Evolutionary conservation across 2,888 invertebrate species (phyloP).

Genomic region (Tiphia femorata): DNA sequence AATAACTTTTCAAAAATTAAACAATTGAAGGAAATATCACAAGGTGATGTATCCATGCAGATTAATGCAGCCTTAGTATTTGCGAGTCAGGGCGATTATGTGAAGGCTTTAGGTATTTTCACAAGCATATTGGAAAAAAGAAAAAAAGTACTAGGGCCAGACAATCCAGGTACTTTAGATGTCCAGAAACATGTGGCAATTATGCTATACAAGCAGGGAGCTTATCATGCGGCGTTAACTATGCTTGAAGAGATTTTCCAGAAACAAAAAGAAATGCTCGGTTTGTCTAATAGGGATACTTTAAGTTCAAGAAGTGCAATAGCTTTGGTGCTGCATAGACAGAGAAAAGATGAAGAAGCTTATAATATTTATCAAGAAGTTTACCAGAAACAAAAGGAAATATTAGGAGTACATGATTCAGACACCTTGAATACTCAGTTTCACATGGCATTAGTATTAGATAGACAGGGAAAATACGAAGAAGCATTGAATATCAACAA

Average conservation of each 20-base stretch:
- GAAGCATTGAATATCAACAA: conserved; percentile 14
- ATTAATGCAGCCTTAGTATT: conserved; percentile 13
- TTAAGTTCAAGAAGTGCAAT: conserved; percentile 25
- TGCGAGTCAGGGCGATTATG: conserved; percentile 10
- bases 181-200: conserved; percentile 14
- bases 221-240: conserved; percentile 26
- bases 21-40: conserved; percentile 8
- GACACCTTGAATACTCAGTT: background rate
- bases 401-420: background rate
- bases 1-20: conserved; percentile 11
- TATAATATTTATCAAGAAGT: conserved; percentile 15
- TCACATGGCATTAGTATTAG: background rate
- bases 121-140: conserved; percentile 16
- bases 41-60: conserved; percentile 11
- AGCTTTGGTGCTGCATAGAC: conserved; percentile 27
- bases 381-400: conserved; percentile 12
- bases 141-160: conserved; percentile 13
- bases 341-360: conserved; percentile 29
- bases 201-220: conserved; percentile 29
- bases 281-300: conserved; percentile 24
- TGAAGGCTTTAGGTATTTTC: conserved; percentile 17
- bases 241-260: conserved; percentile 26
- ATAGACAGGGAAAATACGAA: conserved; percentile 6
- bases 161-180: conserved; percentile 27
- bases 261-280: conserved; percentile 27